Evolutionary conservation across 2,113 vertebrate species (phyloP), one percentile per base, ranked within the genome.

Genomic region (Agelaius tricolor): DNA sequence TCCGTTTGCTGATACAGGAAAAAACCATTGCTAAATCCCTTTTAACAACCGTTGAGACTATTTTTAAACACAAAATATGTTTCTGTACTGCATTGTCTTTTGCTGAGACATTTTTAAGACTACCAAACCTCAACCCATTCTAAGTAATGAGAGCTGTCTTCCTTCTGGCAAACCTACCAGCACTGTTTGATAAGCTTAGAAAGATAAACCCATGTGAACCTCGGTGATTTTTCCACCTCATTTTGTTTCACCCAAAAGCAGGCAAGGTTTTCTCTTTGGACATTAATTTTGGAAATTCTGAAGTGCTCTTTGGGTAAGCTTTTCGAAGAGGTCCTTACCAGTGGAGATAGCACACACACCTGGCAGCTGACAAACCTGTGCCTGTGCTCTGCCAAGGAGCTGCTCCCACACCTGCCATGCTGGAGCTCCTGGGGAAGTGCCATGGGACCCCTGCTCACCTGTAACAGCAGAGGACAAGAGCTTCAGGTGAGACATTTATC

Each of bases 401-500:
- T 30, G n/a, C 23, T 49, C 75, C 61, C 0, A 10, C 4, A 6
- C 49, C n/a, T 4, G 5, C 41, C 4, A 10, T 11, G 47, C 57
- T 21, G 33, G 49, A 59, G 41, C 66, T 79, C 20, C 66, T 37
- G 2, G 4, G 19, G 24, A 27, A 33, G n/a, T 0, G 11, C 65
- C 5, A 3, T 11, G 43, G 61, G 30, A 39, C 18, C 3, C 2
- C 14, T 8, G 30, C 27, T 62, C 3, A 1, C 3, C 0, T 6
- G 24, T 8, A n/a, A 43, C 1, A 2, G 41, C 1, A 1, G 33
- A 20, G 59, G 24, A 30, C 7, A 51, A 16, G 55, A 86, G 37
- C 35, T 69, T 51, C 69, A 63, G 47, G 81, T 55, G 71, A 41
- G 66, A 13, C 14, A 5, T 68, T 44, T 15, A 10, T 28, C 49